These are phyloP conservation scores for Nomada ruficornis DNA, from an alignment of 2,888 invertebrate species.

Conservation along the genomic window DNA sequence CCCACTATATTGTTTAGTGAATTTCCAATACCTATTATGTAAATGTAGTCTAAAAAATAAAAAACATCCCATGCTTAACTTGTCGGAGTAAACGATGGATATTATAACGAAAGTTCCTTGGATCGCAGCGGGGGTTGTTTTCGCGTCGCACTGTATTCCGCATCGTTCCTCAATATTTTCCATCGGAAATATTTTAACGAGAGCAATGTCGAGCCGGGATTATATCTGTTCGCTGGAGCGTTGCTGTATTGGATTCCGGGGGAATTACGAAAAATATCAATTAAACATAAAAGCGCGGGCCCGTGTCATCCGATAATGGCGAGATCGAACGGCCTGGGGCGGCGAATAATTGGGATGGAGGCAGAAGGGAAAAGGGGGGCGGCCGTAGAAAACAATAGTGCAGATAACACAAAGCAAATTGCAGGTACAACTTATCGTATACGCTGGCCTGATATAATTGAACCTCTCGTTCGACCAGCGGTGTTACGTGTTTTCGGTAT, in stretches of 20 bases:
- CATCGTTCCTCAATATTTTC: slow-evolving; percentile 65
- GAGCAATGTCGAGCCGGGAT: slow-evolving; percentile 79
- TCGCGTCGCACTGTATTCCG: slow-evolving; percentile 49
- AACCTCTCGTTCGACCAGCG: slow-evolving; percentile 60
- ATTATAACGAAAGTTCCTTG: not conserved
- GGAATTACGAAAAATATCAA: slow-evolving; percentile 84
- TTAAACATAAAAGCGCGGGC: slow-evolving; percentile 83
- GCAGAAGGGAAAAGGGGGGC: slow-evolving; percentile 36
- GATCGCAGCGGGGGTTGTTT: slow-evolving; percentile 25
- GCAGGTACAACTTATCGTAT: slow-evolving; percentile 69
- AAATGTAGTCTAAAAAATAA: not conserved
- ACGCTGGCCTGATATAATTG: slow-evolving; percentile 63
- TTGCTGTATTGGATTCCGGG: slow-evolving; percentile 77
- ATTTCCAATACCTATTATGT: no score
- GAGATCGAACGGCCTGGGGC: slow-evolving; percentile 77
- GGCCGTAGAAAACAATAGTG: slow-evolving; percentile 70
- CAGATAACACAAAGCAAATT: slow-evolving; percentile 75
- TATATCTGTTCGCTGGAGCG: slow-evolving; percentile 78
- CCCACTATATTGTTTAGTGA: no score
- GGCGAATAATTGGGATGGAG: slow-evolving; percentile 77
- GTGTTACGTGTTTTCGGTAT: slow-evolving; percentile 50
- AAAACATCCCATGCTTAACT: no score
- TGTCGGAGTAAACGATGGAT: not conserved
- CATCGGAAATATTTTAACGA: slow-evolving; percentile 79
- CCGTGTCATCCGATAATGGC: slow-evolving; percentile 84